Evolutionary conservation across 2,797 vertebrate species (phyloP).

Genomic region (Amazona ochrocephala): DNA sequence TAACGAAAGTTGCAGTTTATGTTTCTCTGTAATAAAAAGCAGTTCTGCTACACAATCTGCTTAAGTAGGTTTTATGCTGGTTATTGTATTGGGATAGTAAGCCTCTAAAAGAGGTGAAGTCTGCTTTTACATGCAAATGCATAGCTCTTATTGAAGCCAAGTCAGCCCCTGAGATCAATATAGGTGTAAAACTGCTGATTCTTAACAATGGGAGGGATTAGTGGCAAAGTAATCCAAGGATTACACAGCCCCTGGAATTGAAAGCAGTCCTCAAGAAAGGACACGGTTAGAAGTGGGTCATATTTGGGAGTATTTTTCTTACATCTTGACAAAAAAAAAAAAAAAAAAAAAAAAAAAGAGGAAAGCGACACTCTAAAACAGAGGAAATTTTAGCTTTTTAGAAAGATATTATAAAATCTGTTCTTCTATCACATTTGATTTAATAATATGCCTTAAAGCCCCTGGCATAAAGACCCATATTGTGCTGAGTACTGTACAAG

Average conservation of each 20-base stretch:
- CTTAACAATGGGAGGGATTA: slow-evolving; percentile 16
- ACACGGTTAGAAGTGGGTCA: background rate
- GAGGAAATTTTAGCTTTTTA: background rate
- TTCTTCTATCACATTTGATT: background rate
- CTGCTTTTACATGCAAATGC: background rate
- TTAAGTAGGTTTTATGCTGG: background rate
- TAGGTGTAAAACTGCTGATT: slow-evolving; percentile 36
- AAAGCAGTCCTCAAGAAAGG: background rate
- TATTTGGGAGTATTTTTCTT: background rate
- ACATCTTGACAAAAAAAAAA: background rate
- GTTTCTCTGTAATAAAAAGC: background rate
- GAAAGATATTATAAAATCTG: background rate
- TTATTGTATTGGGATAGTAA: background rate
- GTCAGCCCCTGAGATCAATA: slow-evolving; percentile 1
- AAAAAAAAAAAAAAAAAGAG: background rate
- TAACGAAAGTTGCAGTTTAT: background rate
- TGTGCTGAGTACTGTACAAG: background rate
- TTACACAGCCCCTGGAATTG: background rate
- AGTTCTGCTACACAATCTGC: background rate
- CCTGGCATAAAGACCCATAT: background rate
- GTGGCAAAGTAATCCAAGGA: slow-evolving; percentile 17
- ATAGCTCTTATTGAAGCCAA: slow-evolving; percentile 8
- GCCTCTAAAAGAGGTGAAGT: background rate
- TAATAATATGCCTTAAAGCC: background rate
- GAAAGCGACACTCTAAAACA: background rate